phyloP scores from a whole-genome alignment of 2,113 vertebrate genomes.

The Steatornis caripensis region DNA sequence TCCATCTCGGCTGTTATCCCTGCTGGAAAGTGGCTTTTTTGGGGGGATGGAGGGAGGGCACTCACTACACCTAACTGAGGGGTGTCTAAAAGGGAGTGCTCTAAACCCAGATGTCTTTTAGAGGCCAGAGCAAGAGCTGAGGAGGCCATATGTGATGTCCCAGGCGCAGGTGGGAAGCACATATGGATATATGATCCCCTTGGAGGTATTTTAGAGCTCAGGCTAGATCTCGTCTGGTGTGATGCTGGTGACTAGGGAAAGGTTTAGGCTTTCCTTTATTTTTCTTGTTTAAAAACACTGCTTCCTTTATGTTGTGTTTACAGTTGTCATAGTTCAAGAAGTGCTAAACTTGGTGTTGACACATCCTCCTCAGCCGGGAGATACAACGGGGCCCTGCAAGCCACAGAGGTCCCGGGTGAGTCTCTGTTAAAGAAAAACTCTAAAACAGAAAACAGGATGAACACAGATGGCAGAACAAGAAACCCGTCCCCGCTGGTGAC shows the following conservation, averaged over 20 bases:
- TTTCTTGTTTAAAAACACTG: neutral
- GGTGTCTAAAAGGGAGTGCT: neutral
- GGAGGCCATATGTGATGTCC: neutral
- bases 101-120: neutral
- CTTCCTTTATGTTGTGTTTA: neutral
- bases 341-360: slow-evolving; percentile 4
- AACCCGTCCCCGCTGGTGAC: neutral
- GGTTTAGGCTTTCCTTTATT: neutral
- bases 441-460: neutral
- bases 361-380: neutral
- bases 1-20: accelerated
- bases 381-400: neutral
- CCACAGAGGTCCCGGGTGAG: neutral
- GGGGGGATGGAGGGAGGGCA: neutral
- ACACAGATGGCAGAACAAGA: slow-evolving; percentile 14
- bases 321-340: neutral
- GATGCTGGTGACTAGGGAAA: neutral
- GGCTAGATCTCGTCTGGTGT: neutral
- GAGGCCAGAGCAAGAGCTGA: neutral
- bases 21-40: neutral
- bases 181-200: slow-evolving; percentile 5
- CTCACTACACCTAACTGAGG: neutral
- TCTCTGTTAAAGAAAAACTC: neutral
- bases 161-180: slow-evolving; percentile 18
- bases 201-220: slow-evolving; percentile 2